These are phyloP conservation scores for Hesperophylax magnus DNA, from an alignment of 1,140 invertebrate species.

Conservation along the genomic window DNA sequence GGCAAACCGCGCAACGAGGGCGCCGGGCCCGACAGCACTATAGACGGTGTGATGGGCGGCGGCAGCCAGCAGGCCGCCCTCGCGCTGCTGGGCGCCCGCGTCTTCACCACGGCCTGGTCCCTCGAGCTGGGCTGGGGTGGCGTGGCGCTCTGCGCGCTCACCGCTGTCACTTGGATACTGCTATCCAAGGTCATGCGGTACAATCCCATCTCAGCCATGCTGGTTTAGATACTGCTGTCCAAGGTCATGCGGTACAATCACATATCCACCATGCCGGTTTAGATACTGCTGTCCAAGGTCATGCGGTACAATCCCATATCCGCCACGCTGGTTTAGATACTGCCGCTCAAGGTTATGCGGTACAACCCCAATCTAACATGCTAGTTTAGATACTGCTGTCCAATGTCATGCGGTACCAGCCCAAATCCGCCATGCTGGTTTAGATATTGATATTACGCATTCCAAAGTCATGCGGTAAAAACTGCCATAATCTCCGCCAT, in stretches of 20 bases:
- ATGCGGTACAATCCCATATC: constrained; percentile 90
- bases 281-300: constrained; percentile 90
- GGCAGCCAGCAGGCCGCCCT: constrained; percentile 69
- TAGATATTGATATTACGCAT: too few species aligned
- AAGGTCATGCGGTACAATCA: constrained; percentile 85
- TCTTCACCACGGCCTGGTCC: constrained; percentile 86
- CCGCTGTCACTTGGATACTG: constrained; percentile 87
- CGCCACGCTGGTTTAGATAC: constrained; percentile 75
- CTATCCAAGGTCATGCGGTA: constrained; percentile 92
- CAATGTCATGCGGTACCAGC: constrained; percentile 88
- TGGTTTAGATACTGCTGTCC: constrained; percentile 70
- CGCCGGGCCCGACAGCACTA: constrained; percentile 73
- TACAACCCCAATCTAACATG: constrained; percentile 84
- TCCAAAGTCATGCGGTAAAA: constrained; percentile 93
- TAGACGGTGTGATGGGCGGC: constrained; percentile 78
- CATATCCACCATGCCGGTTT: constrained; percentile 82
- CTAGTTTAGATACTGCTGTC: constrained; percentile 88
- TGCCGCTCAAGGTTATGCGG: constrained; percentile 77
- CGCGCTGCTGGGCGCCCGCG: constrained; percentile 74
- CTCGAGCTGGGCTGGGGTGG: constrained; percentile 87
- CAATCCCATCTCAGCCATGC: constrained; percentile 82
- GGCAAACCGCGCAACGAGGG: constrained; percentile 72
- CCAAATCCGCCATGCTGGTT: constrained; percentile 80
- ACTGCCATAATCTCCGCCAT: constrained; percentile 81
- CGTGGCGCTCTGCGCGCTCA: constrained; percentile 82